These are phyloP conservation scores for Gnatocerus cornutus DNA, from an alignment of 2,888 invertebrate genomes.

Conservation along the genomic window DNA sequence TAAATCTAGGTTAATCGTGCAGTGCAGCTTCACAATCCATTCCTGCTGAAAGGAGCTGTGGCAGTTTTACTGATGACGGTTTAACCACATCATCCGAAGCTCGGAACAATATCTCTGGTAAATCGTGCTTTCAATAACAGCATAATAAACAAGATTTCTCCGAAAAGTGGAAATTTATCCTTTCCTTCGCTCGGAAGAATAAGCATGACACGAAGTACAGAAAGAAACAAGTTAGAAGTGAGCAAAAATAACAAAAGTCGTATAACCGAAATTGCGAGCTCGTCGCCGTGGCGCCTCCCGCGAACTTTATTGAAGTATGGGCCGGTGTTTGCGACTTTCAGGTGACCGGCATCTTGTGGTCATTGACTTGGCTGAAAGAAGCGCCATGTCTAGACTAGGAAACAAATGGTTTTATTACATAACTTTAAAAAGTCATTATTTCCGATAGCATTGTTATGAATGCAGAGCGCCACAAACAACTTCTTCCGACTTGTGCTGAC, in stretches of 20 bases:
- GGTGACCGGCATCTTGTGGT: conserved; percentile 62
- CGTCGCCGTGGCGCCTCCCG: conserved; percentile 54
- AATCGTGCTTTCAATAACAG: conserved; percentile 39
- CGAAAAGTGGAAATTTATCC: conserved; percentile 27
- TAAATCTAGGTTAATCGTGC: not conserved
- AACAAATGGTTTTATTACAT: conserved; percentile 59
- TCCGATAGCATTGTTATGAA: conserved; percentile 41
- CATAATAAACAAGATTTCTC: conserved; percentile 25
- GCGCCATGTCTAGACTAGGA: conserved; percentile 61
- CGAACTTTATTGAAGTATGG: conserved; percentile 54
- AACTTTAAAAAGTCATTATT: conserved; percentile 56
- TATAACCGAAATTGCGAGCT: conserved; percentile 44
- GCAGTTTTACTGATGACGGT: not conserved
- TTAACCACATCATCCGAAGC: not conserved
- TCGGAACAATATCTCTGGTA: conserved; percentile 21
- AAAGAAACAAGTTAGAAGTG: conserved; percentile 36
- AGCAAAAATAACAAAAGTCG: conserved; percentile 42
- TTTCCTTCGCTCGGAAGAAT: conserved; percentile 20
- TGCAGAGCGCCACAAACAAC: conserved; percentile 40
- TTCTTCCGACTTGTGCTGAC: conserved; percentile 26
- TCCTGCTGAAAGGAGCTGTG: conserved; percentile 5
- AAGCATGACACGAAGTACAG: conserved; percentile 34
- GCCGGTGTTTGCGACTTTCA: conserved; percentile 56
- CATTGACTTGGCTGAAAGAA: conserved; percentile 61
- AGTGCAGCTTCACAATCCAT: not conserved